Evolutionary conservation across 2,797 vertebrate genomes (phyloP).

Genomic region (Rachycentron canadum): DNA sequence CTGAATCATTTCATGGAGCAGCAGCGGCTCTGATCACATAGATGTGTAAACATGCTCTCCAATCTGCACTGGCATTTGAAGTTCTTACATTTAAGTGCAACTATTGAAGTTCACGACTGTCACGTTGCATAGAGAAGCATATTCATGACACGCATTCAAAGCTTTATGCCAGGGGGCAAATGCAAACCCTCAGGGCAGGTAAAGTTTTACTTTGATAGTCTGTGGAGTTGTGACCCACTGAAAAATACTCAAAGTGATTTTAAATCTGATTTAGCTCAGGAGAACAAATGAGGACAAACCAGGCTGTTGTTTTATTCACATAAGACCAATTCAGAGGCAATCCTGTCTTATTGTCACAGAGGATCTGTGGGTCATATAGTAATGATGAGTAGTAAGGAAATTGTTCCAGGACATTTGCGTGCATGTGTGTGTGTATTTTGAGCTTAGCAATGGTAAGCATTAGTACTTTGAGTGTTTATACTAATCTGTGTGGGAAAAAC

Average conservation of each 20-base stretch:
- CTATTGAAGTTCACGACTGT: slow-evolving; percentile 1
- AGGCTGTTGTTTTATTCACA: slow-evolving; percentile 28
- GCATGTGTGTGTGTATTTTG: slow-evolving; percentile 22
- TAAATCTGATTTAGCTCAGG: slow-evolving; percentile 13
- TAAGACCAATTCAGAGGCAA: slow-evolving; percentile 25
- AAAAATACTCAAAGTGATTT: slow-evolving; percentile 6
- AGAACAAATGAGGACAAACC: slow-evolving; percentile 24
- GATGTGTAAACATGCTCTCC: slow-evolving; percentile 8
- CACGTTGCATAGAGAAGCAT: background rate
- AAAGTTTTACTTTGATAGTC: slow-evolving; percentile 7
- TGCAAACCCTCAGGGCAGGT: background rate
- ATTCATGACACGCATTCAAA: background rate
- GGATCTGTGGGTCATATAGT: slow-evolving; percentile 17
- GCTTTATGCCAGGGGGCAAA: background rate
- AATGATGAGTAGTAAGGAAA: slow-evolving; percentile 24
- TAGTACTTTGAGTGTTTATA: slow-evolving; percentile 42
- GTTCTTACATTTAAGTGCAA: background rate
- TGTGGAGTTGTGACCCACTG: background rate
- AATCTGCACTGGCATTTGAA: background rate
- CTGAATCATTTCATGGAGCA: background rate
- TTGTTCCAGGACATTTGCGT: slow-evolving; percentile 25
- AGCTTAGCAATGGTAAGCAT: slow-evolving; percentile 28
- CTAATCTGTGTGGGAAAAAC: slow-evolving; percentile 64
- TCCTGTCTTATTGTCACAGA: slow-evolving; percentile 39
- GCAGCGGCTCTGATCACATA: slow-evolving; percentile 4